Conservation (phyloP, 2,113 vertebrate species). For the Cyanoliseus patagonus region DNA sequence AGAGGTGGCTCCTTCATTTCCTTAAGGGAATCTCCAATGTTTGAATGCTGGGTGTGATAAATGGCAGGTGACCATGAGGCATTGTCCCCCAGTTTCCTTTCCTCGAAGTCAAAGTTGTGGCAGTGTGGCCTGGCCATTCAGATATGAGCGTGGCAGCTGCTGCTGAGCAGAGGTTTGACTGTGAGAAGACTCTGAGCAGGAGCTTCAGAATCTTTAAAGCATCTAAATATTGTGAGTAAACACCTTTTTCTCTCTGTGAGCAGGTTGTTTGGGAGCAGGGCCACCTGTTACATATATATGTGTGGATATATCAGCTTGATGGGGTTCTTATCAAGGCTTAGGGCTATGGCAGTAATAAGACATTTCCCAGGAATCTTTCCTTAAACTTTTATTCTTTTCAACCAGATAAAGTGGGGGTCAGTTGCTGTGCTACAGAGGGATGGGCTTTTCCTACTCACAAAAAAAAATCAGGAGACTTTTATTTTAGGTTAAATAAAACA, state of each 20-base stretch:
- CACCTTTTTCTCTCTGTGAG: not conserved
- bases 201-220: not conserved
- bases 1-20: not conserved
- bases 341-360: not conserved
- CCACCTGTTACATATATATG: constrained; percentile 13
- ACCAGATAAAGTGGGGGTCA: not conserved
- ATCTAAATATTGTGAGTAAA: not conserved
- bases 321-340: not conserved
- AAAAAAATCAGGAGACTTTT: not conserved
- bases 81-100: not conserved
- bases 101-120: not conserved
- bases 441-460: not conserved
- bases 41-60: not conserved
- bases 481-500: constrained; percentile 31
- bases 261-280: constrained; percentile 9
- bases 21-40: not conserved
- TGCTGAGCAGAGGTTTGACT: not conserved
- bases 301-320: not conserved
- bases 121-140: not conserved
- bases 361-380: constrained; percentile 18
- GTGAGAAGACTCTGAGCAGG: not conserved
- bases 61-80: not conserved
- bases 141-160: not conserved
- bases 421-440: not conserved
- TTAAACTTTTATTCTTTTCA: constrained; percentile 3